phyloP scores from a whole-genome alignment of 2,113 vertebrate genomes.

The Gymnorhina tibicen region DNA sequence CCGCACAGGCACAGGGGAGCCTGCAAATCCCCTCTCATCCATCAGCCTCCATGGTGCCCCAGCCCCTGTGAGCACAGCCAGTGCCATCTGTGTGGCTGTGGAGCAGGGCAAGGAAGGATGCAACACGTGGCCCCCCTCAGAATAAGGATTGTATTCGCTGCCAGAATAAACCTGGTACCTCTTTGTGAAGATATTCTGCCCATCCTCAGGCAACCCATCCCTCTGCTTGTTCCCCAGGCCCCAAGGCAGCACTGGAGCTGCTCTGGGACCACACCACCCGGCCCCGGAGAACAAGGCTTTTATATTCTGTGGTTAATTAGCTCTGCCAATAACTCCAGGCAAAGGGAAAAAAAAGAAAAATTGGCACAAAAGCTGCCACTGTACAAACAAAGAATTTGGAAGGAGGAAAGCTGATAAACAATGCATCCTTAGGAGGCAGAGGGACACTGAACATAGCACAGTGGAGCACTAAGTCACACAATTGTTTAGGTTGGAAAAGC shows the following conservation, averaged over 20 bases:
- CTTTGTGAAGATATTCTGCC: background rate
- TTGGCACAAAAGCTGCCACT: background rate
- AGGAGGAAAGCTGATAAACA: conserved; percentile 21
- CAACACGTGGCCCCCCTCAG: background rate
- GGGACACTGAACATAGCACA: background rate
- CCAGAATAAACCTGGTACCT: background rate
- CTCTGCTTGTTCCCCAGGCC: background rate
- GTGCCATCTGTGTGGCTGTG: background rate
- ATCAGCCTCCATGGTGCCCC: fast-evolving
- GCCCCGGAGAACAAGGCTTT: background rate
- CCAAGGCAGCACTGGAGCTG: background rate
- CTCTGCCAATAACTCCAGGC: conserved; percentile 49
- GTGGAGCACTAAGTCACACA: background rate
- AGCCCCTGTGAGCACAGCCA: background rate
- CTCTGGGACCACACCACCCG: background rate
- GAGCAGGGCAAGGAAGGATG: background rate
- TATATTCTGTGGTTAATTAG: conserved; percentile 38
- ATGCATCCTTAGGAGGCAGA: background rate
- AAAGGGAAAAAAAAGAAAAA: background rate
- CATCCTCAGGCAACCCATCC: background rate
- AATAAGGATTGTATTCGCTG: background rate
- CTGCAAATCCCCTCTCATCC: background rate
- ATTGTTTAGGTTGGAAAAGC: background rate
- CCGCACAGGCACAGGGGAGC: background rate
- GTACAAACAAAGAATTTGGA: conserved; percentile 34